Percentiles rank a stretch among this genome's conserved stretches.
Conservation (phyloP, 2,888 invertebrate genomes). For the Subacronicta megacephala region DNA sequence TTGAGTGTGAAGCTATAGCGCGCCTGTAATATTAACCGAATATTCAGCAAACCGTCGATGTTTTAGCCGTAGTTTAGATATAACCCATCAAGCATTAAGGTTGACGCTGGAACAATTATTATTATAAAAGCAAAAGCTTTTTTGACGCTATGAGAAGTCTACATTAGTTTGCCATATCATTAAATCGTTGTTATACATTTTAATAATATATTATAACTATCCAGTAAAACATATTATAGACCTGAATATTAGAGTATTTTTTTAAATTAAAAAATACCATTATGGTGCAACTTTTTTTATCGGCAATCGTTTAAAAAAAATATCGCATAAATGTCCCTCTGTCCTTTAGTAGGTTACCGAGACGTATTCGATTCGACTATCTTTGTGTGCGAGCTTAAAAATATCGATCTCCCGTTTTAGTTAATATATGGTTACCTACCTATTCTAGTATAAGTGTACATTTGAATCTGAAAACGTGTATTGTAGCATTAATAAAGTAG, state of each 20-base stretch:
- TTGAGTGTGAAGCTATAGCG: constrained; percentile 10
- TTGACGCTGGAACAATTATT: constrained; percentile 87
- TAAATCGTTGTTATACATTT: not conserved
- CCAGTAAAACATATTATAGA: no score
- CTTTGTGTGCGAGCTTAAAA: constrained; percentile 21
- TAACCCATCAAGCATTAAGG: constrained; percentile 73
- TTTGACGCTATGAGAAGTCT: constrained; percentile 43
- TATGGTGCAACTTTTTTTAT: not conserved
- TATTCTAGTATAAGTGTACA: constrained; percentile 40
- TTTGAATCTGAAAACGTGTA: constrained; percentile 67
- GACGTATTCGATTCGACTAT: constrained; percentile 37
- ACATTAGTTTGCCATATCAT: constrained; percentile 15
- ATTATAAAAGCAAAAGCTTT: constrained; percentile 50
- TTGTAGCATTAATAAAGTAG: constrained; percentile 72
- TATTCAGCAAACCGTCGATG: constrained; percentile 86
- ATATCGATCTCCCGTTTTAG: constrained; percentile 5
- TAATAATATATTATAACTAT: no score
- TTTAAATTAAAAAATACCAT: no score
- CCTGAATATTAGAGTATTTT: no score
- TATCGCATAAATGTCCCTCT: no score
- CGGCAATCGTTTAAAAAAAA: constrained; percentile 20
- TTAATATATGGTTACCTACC: not conserved
- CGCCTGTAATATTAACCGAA: constrained; percentile 47
- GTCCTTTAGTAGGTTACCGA: no score
- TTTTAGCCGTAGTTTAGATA: constrained; percentile 73